Evolutionary conservation across 2,797 vertebrate genomes (phyloP).

Genomic region (Labroides dimidiatus): DNA sequence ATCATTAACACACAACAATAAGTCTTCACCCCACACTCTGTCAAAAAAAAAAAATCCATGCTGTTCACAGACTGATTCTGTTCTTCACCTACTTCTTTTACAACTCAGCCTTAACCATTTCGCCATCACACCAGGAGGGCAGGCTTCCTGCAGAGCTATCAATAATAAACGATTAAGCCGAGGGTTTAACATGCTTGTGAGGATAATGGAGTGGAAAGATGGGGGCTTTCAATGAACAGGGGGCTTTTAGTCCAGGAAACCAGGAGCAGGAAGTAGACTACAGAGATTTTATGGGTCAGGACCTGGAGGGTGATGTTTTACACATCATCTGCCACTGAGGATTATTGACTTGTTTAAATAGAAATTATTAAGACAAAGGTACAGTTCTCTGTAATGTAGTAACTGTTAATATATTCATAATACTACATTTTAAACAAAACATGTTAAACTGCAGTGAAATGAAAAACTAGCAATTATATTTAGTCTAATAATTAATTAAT

Average conservation of each 20-base stretch:
- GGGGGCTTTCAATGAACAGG: constrained; percentile 67
- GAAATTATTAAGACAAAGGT: too few relatives aligned
- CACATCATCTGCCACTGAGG: constrained; percentile 5
- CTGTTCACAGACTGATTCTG: constrained; percentile 14
- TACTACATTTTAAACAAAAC: background rate
- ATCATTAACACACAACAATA: too few relatives aligned
- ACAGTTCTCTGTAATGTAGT: too few relatives aligned
- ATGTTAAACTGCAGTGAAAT: too few relatives aligned
- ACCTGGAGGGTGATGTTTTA: constrained; percentile 24
- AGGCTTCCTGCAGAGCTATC: constrained; percentile 60
- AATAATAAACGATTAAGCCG: constrained; percentile 74
- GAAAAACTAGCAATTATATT: too few relatives aligned
- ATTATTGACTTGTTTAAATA: constrained; percentile 8
- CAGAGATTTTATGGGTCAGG: constrained; percentile 38
- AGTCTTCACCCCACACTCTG: too few relatives aligned
- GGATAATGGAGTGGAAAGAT: constrained; percentile 68
- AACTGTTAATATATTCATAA: too few relatives aligned
- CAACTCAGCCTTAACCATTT: constrained; percentile 57
- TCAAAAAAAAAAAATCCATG: too few relatives aligned
- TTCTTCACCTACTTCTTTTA: constrained; percentile 55
- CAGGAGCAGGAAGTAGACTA: constrained; percentile 35
- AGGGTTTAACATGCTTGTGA: constrained; percentile 66
- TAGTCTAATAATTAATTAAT: too few relatives aligned
- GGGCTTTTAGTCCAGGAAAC: constrained; percentile 69
- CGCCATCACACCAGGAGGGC: constrained; percentile 44